Base-by-base conservation (phyloP, 2,888 invertebrate species). In the Amblyjoppa fuscipennis region DNA sequence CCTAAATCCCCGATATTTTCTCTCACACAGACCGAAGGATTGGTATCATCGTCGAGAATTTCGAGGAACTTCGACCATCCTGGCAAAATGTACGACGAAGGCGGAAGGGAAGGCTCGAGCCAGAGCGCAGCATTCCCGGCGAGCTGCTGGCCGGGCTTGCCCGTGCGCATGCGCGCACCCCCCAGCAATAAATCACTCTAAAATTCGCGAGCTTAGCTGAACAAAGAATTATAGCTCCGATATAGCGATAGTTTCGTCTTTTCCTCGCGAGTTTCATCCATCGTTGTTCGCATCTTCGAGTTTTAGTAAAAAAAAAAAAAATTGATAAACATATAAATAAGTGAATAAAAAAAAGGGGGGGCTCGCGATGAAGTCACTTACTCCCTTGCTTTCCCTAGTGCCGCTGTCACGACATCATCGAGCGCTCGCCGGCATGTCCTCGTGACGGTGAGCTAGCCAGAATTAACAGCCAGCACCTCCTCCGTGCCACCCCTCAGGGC, bases 361-460 rank as follows among this genome's bases (percentile, higher is more conserved):
- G 20, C 20, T 34, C 41, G 20, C 20, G 69, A 34, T 2, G 5
- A 34, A 64, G n/a, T n/a, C 6, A 91, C 90, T 87, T 88, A 88
- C 87, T 87, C 89, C 89, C 89, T 88, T 87, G 79, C 86, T 82
- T 64, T 84, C 80, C 87, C 83, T 87, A 83, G 81, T 88, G 86
- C 87, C 88, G 88, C 89, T 90, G 91, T 92, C 91, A 91, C 88
- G 90, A 89, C 90, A 91, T 91, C 91, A 91, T 91, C 90, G 89
- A 89, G 87, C 82, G 81, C 77, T 85, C 74, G 51, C 75, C 86
- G 87, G 88, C 91, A 90, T 90, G 89, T 89, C 88, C 87, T 89
- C 89, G 86, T 86, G 83, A 86, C 81, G 83, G 79, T 76, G 79
- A 76, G 38, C 71, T 51, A 83, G 59, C 85, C 83, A 80, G 71